Percentiles rank a stretch among this genome's conserved stretches.
phyloP scores from a whole-genome alignment of 1,140 invertebrate genomes.

The Drosophila orosa region DNA sequence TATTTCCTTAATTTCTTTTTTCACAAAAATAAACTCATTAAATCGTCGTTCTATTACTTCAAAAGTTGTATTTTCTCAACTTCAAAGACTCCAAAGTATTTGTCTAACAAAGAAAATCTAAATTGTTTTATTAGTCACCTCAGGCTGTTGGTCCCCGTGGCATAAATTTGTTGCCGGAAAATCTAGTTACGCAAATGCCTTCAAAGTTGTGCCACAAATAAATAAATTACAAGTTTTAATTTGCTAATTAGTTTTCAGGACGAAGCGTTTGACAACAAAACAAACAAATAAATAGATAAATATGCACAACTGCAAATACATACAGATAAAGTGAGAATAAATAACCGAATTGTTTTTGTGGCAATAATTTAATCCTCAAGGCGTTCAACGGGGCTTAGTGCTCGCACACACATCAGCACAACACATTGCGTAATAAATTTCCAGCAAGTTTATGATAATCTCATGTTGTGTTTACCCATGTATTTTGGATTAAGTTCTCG shows the following conservation, averaged over 20 bases:
- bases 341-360: constrained; percentile 34
- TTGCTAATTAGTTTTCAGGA: constrained; percentile 49
- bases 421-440: constrained; percentile 40
- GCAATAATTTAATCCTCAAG: constrained; percentile 39
- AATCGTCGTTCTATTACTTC: not conserved
- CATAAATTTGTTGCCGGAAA: constrained; percentile 20
- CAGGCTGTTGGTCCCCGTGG: constrained; percentile 1
- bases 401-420: not conserved
- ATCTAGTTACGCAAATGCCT: constrained; percentile 31
- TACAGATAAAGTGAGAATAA: constrained; percentile 26
- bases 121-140: constrained; percentile 21
- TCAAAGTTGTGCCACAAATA: constrained; percentile 42
- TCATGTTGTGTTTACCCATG: constrained; percentile 55
- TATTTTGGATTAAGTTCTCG: constrained; percentile 53
- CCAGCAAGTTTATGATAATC: constrained; percentile 47
- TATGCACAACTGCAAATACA: not conserved
- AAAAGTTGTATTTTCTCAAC: not conserved
- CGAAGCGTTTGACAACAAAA: constrained; percentile 29
- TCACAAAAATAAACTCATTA: constrained; percentile 10
- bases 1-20: no score
- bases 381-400: constrained; percentile 38
- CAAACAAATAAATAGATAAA: constrained; percentile 45
- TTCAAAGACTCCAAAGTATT: constrained; percentile 15
- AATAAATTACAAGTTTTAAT: constrained; percentile 55
- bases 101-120: constrained; percentile 22